These are phyloP conservation scores for Rhagonycha fulva DNA, from an alignment of 2,888 invertebrate species.

Conservation along the genomic window DNA sequence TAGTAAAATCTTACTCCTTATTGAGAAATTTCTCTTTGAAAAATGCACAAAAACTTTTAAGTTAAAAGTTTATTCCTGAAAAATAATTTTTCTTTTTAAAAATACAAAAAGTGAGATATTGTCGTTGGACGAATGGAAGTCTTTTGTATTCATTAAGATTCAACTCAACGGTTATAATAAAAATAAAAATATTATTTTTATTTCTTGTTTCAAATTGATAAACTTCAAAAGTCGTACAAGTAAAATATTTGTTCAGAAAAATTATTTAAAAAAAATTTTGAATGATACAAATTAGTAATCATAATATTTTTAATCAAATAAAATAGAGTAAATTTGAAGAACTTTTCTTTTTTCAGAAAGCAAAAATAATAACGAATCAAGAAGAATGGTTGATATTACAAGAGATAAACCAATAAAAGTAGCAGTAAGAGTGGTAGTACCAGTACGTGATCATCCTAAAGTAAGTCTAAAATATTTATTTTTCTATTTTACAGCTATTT, in stretches of 20 bases:
- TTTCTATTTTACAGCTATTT: background rate
- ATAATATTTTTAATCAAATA: no score
- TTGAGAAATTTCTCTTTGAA: background rate
- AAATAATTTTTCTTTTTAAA: background rate
- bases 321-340: background rate
- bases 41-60: background rate
- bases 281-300: no score
- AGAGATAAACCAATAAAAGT: constrained; percentile 87
- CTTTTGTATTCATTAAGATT: background rate
- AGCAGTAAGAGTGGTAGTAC: constrained; percentile 83
- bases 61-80: background rate
- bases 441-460: constrained; percentile 86
- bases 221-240: background rate
- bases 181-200: background rate
- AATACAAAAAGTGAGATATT: background rate
- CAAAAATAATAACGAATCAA: constrained; percentile 54
- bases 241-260: background rate
- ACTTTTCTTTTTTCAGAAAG: constrained; percentile 48
- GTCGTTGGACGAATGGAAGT: background rate
- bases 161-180: background rate
- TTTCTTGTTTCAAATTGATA: background rate
- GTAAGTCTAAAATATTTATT: constrained; percentile 54
- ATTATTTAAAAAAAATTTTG: background rate
- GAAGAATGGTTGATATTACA: constrained; percentile 84
- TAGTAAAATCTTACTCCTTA: background rate